Conservation (phyloP, 2,113 vertebrate species). For the Rhinoderma darwinii region DNA sequence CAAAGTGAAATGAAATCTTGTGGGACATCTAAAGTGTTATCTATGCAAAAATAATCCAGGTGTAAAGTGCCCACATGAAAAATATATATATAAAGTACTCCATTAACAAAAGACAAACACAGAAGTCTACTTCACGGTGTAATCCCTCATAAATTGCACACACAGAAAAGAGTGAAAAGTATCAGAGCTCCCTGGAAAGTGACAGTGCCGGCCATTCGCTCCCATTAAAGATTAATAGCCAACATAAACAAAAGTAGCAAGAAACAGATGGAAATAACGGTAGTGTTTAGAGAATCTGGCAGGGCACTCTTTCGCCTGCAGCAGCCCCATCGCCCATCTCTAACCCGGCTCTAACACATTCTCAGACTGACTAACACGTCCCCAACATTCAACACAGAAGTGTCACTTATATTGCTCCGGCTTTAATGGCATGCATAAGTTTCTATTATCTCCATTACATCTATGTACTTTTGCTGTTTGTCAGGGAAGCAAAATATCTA, state of each 20-base stretch:
- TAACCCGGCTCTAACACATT: conserved; percentile 18
- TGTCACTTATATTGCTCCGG: conserved; percentile 43
- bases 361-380: not conserved
- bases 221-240: conserved; percentile 59
- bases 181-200: conserved; percentile 43
- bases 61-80: not conserved
- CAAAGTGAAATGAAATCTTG: not conserved
- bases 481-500: conserved; percentile 14
- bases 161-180: conserved; percentile 5
- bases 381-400: conserved; percentile 11
- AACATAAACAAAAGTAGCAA: conserved; percentile 59
- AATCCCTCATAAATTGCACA: conserved; percentile 19
- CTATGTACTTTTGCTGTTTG: not conserved
- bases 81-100: not conserved
- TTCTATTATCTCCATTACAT: conserved; percentile 43
- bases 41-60: not conserved
- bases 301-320: conserved; percentile 40
- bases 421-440: conserved; percentile 22
- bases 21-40: conserved; percentile 13
- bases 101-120: conserved; percentile 30
- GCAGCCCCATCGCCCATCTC: conserved; percentile 41
- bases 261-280: conserved; percentile 58
- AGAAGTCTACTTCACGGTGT: conserved; percentile 31
- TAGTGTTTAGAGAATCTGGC: conserved; percentile 53
- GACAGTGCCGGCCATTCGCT: conserved; percentile 41